Evolutionary conservation across 1,140 invertebrate species (phyloP), one percentile per base, ranked within the genome.

Genomic region (Pomphorhynchus laevis): DNA sequence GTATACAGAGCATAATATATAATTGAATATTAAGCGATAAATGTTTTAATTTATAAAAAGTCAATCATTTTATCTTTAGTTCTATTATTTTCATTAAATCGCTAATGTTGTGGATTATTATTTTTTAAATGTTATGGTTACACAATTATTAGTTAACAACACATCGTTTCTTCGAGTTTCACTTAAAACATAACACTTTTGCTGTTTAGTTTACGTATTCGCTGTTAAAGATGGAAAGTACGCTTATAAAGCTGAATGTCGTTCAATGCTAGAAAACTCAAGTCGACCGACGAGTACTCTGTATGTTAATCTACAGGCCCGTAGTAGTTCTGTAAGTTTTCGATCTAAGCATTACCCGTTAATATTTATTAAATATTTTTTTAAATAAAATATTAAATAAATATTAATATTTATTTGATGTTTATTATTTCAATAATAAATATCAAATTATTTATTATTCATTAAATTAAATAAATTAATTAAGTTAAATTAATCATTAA

Each of bases 301-400:
- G 4, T 95, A 80, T 77, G 80, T 93, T 0, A 95, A 95, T 55
- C 89, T 95, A 80, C 74, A 93, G 72, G 79, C 84, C 12, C 68
- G 77, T 52, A 80, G 80, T 49, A 77, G 79, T 20, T 64, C 62
- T 46, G 64, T 63, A 53, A 56, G 53, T 36, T 20, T 8, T 14
- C 12, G 34, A 6, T 12, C 8, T 11, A 6, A 6, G 11, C 24
- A 9, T 35, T 9, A 35, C 17, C 8, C 9, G 9, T 11, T 11
- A 11, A 8, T 40, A 9, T 14, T 18, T 37, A 9, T n/a, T 8
- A 25, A 38, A n/a, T 21, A 8, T 29, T 11, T 33, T 25, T 41
- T 35, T 39, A n/a, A n/a, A n/a, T n/a, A n/a, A n/a, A n/a, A n/a
- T n/a, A n/a, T n/a, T n/a, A n/a, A n/a, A n/a, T n/a, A n/a, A n/a